A percentile compares a stretch with the other conserved stretches of the same genome.
These are phyloP conservation scores for Helicoverpa zea DNA, from an alignment of 1,140 invertebrate species.

Conservation along the genomic window DNA sequence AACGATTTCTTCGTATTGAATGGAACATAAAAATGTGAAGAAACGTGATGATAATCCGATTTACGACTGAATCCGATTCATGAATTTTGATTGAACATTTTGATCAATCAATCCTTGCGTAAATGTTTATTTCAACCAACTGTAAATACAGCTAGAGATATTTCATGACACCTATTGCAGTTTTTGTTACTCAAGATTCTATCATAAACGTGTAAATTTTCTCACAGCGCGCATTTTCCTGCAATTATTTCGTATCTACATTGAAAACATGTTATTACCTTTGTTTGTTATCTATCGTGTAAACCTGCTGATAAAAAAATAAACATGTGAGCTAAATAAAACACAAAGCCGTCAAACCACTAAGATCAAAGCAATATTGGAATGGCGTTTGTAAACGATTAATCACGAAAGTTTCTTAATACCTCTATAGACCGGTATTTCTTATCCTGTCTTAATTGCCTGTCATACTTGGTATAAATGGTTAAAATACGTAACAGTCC, in stretches of 20 bases:
- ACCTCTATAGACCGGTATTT: conserved; percentile 3
- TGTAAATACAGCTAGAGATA: background rate
- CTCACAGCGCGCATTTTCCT: conserved; percentile 13
- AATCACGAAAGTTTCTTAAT: background rate
- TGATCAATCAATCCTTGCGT: too few species aligned
- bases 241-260: background rate
- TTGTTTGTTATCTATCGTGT: background rate
- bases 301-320: background rate
- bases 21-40: background rate
- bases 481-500: conserved; percentile 10
- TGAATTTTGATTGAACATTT: background rate
- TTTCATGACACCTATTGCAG: background rate
- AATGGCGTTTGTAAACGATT: background rate
- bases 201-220: conserved; percentile 12
- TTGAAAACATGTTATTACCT: conserved; percentile 11
- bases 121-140: too few species aligned
- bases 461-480: conserved; percentile 6
- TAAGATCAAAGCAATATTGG: background rate
- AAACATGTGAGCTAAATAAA: background rate
- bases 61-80: background rate
- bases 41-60: background rate
- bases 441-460: background rate
- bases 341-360: background rate
- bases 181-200: conserved; percentile 8
- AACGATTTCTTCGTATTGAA: background rate